Evolutionary conservation across 2,888 invertebrate species (phyloP), one percentile per base, ranked within the genome.

Genomic region (Sarcophaga caerulescens): DNA sequence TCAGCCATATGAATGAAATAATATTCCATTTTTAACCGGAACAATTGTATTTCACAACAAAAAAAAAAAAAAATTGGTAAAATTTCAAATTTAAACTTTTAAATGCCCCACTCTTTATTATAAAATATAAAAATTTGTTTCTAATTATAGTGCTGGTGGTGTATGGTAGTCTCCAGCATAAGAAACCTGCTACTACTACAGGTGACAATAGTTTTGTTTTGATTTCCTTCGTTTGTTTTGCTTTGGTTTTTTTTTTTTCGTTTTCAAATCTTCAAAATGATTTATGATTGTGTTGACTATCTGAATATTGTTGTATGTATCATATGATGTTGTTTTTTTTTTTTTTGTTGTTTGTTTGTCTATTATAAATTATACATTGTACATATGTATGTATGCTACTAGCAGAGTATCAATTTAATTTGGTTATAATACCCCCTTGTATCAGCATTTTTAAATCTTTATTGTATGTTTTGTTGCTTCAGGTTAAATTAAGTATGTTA

Each of bases 251-350:
- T 17, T 0, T 45, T 47, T 65, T 65, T n/a, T 45, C 21, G 19
- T 35, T 57, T 23, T 77, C 8, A 17, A 70, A 66, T 76, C 63
- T 78, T 78, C 23, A 66, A 74, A 35, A 81, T 85, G 85, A 85
- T 85, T 85, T 81, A 85, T 78, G 81, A 81, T 65, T 69, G 69
- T 78, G 81, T 75, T 85, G 81, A 81, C 66, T 85, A 8, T 78
- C 60, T 75, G 75, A 81, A 78, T 85, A 77, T 81, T 69, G 69
- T 69, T 73, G 59, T 35, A 44, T 44, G 17, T n/a, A 65, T 25
- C 19, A 52, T 52, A 52, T 52, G 52, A 3, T 52, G 5, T 25
- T 25, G 35, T 35, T n/a, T n/a, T n/a, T n/a, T n/a, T n/a, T n/a
- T n/a, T n/a, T n/a, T n/a, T n/a, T n/a, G n/a, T n/a, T n/a, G n/a